Percentiles rank a stretch among this genome's conserved stretches.
These are phyloP conservation scores for Rhyacichthys aspro DNA, from an alignment of 2,797 vertebrate species.

Conservation along the genomic window DNA sequence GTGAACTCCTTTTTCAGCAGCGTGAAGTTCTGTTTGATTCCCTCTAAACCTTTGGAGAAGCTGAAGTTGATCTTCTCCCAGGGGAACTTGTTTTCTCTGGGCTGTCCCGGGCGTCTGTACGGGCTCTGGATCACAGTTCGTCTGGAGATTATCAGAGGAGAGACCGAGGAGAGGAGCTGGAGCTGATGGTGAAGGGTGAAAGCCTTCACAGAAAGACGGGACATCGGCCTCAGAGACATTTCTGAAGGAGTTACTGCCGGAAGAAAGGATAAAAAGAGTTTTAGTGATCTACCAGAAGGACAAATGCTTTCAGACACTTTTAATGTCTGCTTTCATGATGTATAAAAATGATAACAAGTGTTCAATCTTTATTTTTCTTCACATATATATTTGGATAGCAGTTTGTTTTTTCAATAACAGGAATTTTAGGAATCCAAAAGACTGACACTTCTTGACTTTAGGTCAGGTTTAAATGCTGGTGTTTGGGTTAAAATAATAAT, in stretches of 20 bases:
- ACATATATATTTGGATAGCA: too few species aligned
- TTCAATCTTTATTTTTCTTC: too few species aligned
- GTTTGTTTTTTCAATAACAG: too few species aligned
- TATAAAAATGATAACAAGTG: too few species aligned
- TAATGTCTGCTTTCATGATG: too few species aligned
- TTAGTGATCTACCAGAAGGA: too few species aligned
- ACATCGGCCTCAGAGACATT: conserved; percentile 57
- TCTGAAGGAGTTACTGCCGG: conserved; percentile 37
- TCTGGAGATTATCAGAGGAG: conserved; percentile 31
- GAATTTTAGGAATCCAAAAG: too few species aligned
- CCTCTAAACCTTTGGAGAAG: conserved; percentile 82
- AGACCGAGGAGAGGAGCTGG: conserved; percentile 26
- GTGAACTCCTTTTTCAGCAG: conserved; percentile 81
- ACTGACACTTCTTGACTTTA: too few species aligned
- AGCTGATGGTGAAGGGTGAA: conserved; percentile 37
- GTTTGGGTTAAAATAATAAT: too few species aligned
- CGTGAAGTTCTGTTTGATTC: conserved; percentile 81
- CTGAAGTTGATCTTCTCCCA: conserved; percentile 80
- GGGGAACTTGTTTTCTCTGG: conserved; percentile 67
- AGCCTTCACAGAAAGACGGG: conserved; percentile 42
- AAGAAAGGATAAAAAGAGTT: conserved; percentile 3
- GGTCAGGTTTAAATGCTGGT: too few species aligned
- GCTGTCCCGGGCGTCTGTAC: conserved; percentile 84
- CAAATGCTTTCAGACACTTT: too few species aligned
- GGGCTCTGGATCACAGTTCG: conserved; percentile 52